Evolutionary conservation across 2,113 vertebrate species (phyloP), one percentile per base, ranked within the genome.

Genomic region (Stegastes partitus): DNA sequence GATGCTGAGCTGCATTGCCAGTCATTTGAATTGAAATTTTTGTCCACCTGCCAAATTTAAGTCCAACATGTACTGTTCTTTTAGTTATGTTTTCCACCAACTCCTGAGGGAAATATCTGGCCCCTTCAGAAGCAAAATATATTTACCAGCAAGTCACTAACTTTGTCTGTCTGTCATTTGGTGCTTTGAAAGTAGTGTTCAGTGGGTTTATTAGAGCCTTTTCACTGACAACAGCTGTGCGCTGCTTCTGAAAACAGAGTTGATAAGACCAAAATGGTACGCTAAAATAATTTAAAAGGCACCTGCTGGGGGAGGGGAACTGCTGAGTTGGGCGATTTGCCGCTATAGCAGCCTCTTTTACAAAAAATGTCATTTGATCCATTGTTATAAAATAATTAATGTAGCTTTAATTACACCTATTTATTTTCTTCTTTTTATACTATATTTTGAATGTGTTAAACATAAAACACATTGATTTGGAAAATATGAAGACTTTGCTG

Each of bases 91-190:
- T 47, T 56, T 56, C 39, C 26, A 34, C 15, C 62, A 21, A 11
- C 39, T 42, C 39, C 39, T 3, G 4, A 25, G 19, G 28, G 21
- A 22, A 45, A 23, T 45, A 15, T 55, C 34, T 23, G 12, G 47
- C 23, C 42, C 42, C 63, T 37, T 50, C 8, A 49, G 26, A 45
- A 26, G 73, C 31, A 61, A 44, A 68, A 61, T 26, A 2, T 68
- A 18, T 77, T 61, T 23, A 56, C 37, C 16, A 49, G n/a, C 26
- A 23, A 23, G 31, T 34, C 31, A 42, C 39, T 15, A 14, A 4
- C 39, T 42, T 42, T 57, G 16, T 37, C 11, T 16, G 0, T 63
- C 23, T 62, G 37, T 22, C 3, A 51, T 47, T 62, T 25, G 39
- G 10, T 44, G 55, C 66, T 21, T 3, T 39, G 23, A 55, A 67